phyloP scores from a whole-genome alignment of 2,797 vertebrate species.

The Bovichtus diacanthus region DNA sequence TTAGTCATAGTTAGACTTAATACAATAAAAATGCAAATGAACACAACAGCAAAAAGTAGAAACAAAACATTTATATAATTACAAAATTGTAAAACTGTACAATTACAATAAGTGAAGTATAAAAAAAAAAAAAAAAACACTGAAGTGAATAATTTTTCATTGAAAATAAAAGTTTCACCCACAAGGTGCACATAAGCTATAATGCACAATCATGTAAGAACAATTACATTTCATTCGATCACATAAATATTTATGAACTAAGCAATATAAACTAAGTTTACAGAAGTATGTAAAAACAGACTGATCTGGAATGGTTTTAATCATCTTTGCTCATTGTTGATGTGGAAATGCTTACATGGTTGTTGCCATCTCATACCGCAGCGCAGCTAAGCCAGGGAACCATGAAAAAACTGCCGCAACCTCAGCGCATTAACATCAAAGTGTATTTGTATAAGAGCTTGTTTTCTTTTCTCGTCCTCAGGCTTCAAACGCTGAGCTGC shows the following conservation, averaged over 20 bases:
- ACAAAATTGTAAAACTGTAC: slow-evolving; percentile 66
- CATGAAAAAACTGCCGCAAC: slow-evolving; percentile 64
- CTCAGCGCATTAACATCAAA: slow-evolving; percentile 80
- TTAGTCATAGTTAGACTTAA: slow-evolving; percentile 32
- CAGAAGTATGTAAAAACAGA: slow-evolving; percentile 49
- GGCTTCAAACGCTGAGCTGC: slow-evolving; percentile 65
- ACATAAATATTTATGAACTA: slow-evolving; percentile 68
- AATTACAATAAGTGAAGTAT: slow-evolving; percentile 60
- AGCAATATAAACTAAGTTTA: slow-evolving; percentile 46
- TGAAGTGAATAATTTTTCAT: slow-evolving; percentile 77
- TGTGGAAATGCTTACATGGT: slow-evolving; percentile 73
- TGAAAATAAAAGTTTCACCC: slow-evolving; percentile 83
- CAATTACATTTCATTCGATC: slow-evolving; percentile 68
- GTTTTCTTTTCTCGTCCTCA: slow-evolving; percentile 74
- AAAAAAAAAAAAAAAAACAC: slow-evolving; percentile 49
- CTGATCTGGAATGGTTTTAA: slow-evolving; percentile 70
- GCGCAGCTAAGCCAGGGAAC: slow-evolving; percentile 58
- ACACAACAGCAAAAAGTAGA: slow-evolving; percentile 51
- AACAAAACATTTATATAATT: slow-evolving; percentile 71
- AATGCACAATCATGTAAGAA: slow-evolving; percentile 72
- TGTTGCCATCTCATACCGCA: slow-evolving; percentile 61
- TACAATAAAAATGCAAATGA: slow-evolving; percentile 55
- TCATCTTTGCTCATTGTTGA: slow-evolving; percentile 51
- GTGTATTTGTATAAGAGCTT: slow-evolving; percentile 84
- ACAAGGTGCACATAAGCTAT: slow-evolving; percentile 80